Base-by-base conservation (phyloP, 1,140 invertebrate genomes). In the Microplitis mediator region DNA sequence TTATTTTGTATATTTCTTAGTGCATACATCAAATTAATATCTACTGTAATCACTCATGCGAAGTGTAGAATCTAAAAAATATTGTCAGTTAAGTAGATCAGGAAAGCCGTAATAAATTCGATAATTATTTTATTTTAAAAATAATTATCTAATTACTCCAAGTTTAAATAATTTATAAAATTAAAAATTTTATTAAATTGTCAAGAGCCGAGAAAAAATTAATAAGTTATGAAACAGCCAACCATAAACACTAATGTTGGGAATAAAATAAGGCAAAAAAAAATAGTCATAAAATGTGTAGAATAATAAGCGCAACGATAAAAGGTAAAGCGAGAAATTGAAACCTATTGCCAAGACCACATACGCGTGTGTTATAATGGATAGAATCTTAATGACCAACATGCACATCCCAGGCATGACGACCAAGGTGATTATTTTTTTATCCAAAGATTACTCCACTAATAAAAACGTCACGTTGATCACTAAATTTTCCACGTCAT, bases 301-400 rank as follows among this genome's bases (percentile, higher is more conserved):
- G 31, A 16, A 16, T 65, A 65, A 65, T 50, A 23, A 16, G 63
- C 35, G 6, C 39, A 23, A 23, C 45, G 9, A 65, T 14, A 39
- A 65, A 31, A 35, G 35, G 34, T 34, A 39, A 62, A 36, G 13
- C 60, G 60, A 62, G 60, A 62, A 65, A 65, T 65, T 65, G 36
- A 65, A 65, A 50, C 45, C 63, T 23, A 62, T 62, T 62, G 60
- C 32, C 60, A 3, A n/a, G 9, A 31, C 60, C 60, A 62, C 60
- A 62, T 45, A 34, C 60, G 14, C 60, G 60, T 62, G 61, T 9
- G 36, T 51, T 31, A 50, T 14, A 23, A 65, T 50, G 34, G 63
- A 39, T 9, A 34, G 45, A 65, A 65, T 50, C 45, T 65, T 65
- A 65, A 65, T 65, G 36, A 65, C 63, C 56, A 58, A 16, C 56